Percentiles rank a stretch among this genome's conserved stretches.
Conservation (phyloP, 1,140 invertebrate species). For the Ephestia elutella region DNA sequence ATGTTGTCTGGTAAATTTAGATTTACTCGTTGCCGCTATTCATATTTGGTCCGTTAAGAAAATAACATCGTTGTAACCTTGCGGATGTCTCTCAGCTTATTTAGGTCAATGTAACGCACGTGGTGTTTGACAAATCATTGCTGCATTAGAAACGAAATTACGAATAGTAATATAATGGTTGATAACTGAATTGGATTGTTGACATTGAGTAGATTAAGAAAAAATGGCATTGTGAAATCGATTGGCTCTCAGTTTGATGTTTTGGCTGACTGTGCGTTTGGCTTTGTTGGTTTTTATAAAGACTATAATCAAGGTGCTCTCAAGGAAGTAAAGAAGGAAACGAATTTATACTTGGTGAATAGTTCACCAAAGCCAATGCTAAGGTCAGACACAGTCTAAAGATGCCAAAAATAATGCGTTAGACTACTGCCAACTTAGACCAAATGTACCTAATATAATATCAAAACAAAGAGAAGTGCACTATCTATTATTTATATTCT, state of each 20-base stretch:
- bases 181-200: background rate
- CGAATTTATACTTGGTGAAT: too few species aligned
- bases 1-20: constrained; percentile 66
- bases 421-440: background rate
- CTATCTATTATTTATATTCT: too few species aligned
- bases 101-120: constrained; percentile 66
- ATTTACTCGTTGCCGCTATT: constrained; percentile 49
- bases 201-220: background rate
- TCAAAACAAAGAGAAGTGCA: background rate
- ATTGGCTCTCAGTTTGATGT: background rate
- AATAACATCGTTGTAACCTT: constrained; percentile 64
- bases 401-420: background rate
- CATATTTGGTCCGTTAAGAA: constrained; percentile 64
- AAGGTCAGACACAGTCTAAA: background rate
- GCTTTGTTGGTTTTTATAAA: background rate
- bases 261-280: too few species aligned
- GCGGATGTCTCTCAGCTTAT: constrained; percentile 56
- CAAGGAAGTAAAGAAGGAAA: too few species aligned
- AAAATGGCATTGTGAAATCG: background rate
- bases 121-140: constrained; percentile 49
- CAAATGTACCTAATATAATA: background rate
- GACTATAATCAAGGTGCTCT: too few species aligned
- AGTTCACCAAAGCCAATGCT: background rate
- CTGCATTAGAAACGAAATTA: constrained; percentile 3
- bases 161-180: background rate